Percentiles rank a stretch among this genome's conserved stretches.
These are phyloP conservation scores for Agelaius tricolor DNA, from an alignment of 2,113 vertebrate species.

Conservation along the genomic window DNA sequence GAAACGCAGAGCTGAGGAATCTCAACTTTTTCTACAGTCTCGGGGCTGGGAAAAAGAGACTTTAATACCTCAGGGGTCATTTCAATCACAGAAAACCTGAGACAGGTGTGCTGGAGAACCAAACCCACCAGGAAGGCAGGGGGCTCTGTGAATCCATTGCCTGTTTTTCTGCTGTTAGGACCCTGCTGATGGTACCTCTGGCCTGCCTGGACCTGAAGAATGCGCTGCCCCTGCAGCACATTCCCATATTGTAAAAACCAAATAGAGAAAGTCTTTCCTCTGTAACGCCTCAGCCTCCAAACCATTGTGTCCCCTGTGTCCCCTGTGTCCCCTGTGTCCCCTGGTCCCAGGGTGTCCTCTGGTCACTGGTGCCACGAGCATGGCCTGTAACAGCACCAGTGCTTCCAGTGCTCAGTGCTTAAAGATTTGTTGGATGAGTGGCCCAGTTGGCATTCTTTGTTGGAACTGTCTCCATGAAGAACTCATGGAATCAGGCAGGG, in stretches of 20 bases:
- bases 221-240: neutral
- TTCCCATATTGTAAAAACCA: neutral
- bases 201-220: neutral
- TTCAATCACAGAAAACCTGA: too few species aligned
- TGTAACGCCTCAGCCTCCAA: neutral
- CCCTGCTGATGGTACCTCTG: neutral
- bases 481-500: slow-evolving; percentile 3
- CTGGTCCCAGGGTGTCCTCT: neutral
- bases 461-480: slow-evolving; percentile 40
- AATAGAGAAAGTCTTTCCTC: neutral
- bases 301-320: too few species aligned
- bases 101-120: neutral
- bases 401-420: neutral
- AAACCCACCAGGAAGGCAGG: neutral
- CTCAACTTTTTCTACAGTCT: too few species aligned
- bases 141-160: neutral
- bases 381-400: neutral
- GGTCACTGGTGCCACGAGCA: neutral
- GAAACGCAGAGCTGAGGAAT: too few species aligned
- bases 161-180: neutral
- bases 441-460: slow-evolving; percentile 22
- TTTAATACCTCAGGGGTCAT: too few species aligned
- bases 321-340: neutral
- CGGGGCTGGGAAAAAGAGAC: too few species aligned
- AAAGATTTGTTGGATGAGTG: neutral